Conservation (phyloP, 2,888 invertebrate genomes). For the Meghimatium bilineatum region DNA sequence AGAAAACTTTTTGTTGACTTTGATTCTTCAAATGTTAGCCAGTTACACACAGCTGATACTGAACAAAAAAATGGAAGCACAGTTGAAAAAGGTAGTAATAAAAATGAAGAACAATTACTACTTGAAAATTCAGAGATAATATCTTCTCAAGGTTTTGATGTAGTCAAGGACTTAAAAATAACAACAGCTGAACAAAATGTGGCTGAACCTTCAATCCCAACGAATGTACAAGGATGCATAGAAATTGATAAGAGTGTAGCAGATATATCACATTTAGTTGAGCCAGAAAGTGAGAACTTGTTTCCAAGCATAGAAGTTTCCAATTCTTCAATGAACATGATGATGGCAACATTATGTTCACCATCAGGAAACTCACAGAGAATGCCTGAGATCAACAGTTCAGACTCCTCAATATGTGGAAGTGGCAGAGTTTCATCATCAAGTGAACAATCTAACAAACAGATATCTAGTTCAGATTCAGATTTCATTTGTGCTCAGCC, state of each 20-base stretch:
- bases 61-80: not conserved
- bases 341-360: slow-evolving; percentile 42
- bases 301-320: slow-evolving; percentile 13
- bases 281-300: slow-evolving; percentile 25
- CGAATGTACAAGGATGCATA: not conserved
- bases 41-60: not conserved
- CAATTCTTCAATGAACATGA: slow-evolving; percentile 16
- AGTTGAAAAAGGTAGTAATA: not conserved
- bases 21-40: not conserved
- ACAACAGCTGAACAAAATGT: not conserved
- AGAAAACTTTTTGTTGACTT: slow-evolving; percentile 58
- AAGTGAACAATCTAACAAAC: not conserved
- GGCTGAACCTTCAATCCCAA: slow-evolving; percentile 27
- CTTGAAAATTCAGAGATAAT: not conserved
- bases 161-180: not conserved
- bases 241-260: not conserved
- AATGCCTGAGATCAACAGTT: not conserved
- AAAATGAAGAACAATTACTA: slow-evolving; percentile 12
- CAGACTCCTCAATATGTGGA: slow-evolving; percentile 26
- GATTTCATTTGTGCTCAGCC: slow-evolving; percentile 30
- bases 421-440: not conserved
- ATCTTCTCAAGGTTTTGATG: slow-evolving; percentile 37
- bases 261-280: not conserved
- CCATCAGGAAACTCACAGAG: not conserved
- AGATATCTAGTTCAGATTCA: slow-evolving; percentile 31